phyloP scores from a whole-genome alignment of 2,888 invertebrate genomes.

The Hirtodrosophila trivittata region DNA sequence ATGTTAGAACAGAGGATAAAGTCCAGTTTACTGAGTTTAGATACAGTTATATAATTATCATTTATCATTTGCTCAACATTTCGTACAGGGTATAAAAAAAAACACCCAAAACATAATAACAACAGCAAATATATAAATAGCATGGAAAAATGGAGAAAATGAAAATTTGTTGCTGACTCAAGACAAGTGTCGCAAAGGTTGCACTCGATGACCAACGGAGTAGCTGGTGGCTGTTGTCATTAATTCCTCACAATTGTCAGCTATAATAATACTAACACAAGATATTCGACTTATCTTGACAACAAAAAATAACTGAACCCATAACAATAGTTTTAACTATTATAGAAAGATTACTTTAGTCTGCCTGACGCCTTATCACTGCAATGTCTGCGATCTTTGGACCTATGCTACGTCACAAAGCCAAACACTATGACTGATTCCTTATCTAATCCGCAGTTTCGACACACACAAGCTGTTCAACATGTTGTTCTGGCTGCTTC shows the following conservation, averaged over 20 bases:
- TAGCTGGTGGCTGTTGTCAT: slow-evolving; percentile 2
- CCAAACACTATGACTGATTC: slow-evolving; percentile 4
- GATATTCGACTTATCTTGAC: no score
- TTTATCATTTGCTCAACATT: no score
- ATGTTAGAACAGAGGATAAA: no score
- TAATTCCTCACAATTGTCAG: slow-evolving; percentile 25
- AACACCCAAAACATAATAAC: neutral
- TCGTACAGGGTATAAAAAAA: neutral
- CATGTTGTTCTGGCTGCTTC: slow-evolving; percentile 47
- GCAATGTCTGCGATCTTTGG: slow-evolving; percentile 43
- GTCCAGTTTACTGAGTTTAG: no score
- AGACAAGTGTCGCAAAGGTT: slow-evolving; percentile 43
- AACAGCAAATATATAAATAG: slow-evolving; percentile 1
- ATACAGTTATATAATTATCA: no score
- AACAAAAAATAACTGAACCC: no score
- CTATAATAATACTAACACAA: no score
- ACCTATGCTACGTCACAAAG: slow-evolving; percentile 11
- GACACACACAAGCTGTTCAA: slow-evolving; percentile 38
- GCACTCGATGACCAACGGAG: slow-evolving; percentile 36
- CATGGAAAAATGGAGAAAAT: neutral
- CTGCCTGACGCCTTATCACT: slow-evolving; percentile 48
- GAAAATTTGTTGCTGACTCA: slow-evolving; percentile 56
- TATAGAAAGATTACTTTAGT: no score
- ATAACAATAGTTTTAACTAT: no score
- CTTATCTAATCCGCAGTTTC: slow-evolving; percentile 45